Evolutionary conservation across 2,113 vertebrate species (phyloP).

Genomic region (Aptenodytes forsteri): DNA sequence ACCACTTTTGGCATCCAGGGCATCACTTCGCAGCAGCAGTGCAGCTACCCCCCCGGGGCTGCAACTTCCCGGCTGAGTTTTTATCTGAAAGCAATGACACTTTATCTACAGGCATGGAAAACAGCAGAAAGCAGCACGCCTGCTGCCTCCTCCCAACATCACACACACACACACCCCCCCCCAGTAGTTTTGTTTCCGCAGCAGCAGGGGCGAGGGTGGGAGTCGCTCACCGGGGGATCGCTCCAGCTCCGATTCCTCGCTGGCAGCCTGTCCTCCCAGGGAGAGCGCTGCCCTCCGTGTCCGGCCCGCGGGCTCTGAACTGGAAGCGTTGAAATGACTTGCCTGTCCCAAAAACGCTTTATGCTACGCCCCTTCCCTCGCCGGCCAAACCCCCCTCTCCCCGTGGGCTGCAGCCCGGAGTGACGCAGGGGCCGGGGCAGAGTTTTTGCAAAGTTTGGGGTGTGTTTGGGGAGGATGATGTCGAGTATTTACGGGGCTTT

Average conservation of each 20-base stretch:
- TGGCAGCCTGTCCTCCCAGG: not conserved
- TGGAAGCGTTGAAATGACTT: not conserved
- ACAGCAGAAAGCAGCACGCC: not conserved
- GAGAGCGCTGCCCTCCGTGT: not conserved
- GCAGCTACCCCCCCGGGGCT: accelerated
- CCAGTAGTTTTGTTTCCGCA: accelerated
- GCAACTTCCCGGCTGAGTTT: not conserved
- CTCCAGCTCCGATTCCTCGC: not conserved
- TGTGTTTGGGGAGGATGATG: not conserved
- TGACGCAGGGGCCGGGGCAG: not conserved
- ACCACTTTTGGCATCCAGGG: accelerated
- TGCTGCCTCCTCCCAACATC: not conserved
- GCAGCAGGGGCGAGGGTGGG: not conserved
- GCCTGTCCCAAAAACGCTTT: not conserved
- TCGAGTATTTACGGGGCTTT: not conserved
- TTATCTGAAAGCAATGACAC: accelerated
- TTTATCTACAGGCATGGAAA: not conserved
- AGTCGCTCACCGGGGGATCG: not conserved
- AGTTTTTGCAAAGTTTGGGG: not conserved
- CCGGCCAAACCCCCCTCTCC: not conserved
- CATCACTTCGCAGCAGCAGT: not conserved
- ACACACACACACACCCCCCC: too few relatives aligned
- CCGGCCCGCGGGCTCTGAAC: not conserved
- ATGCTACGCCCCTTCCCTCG: not conserved
- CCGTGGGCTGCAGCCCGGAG: not conserved